Base-by-base conservation (phyloP, 2,888 invertebrate genomes). In the Strigamia transsilvanica region DNA sequence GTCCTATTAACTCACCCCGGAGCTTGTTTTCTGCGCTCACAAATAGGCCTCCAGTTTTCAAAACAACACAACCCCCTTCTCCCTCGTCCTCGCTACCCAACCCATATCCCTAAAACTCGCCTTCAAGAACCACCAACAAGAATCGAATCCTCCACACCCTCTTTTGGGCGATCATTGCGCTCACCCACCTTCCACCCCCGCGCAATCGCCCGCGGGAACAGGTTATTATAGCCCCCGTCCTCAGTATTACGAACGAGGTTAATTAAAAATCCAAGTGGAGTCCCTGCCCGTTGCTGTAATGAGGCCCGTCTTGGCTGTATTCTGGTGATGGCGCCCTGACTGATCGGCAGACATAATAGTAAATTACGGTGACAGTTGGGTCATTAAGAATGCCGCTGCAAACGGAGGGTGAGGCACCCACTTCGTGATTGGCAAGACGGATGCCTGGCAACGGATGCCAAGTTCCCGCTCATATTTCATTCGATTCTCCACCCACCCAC, bases 311-410 rank as follows among this genome's bases (percentile, higher is more conserved):
- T 79, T 79, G 38, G 80, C 80, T 41, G 80, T 79, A 79, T 79
- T 79, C 80, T 79, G 80, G 80, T 42, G 80, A 79, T 79, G 80
- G 80, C 56, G 80, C 56, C 38, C 80, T 80, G 80, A 80, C 56
- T 46, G 80, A 80, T 80, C 80, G 56, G 80, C 38, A 46, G 80
- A 80, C 80, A 80, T 80, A 80, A 80, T 80, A 80, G 80, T 80
- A 80, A 80, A 80, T 80, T 80, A 80, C 38, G 80, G 51, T 80
- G 80, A 80, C 80, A 80, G 80, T 56, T 38, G 51, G 80, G 80
- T 80, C 80, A 80, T 80, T 80, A 80, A 32, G 80, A 56, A 56
- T 56, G 80, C 46, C 27, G 51, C 32, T 46, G 51, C 51, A 80
- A 80, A 80, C 80, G 21, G 56, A 56, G 56, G 56, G 56, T 56